Conservation (phyloP, 1,140 invertebrate genomes). For the Tetramorium simillimum region DNA sequence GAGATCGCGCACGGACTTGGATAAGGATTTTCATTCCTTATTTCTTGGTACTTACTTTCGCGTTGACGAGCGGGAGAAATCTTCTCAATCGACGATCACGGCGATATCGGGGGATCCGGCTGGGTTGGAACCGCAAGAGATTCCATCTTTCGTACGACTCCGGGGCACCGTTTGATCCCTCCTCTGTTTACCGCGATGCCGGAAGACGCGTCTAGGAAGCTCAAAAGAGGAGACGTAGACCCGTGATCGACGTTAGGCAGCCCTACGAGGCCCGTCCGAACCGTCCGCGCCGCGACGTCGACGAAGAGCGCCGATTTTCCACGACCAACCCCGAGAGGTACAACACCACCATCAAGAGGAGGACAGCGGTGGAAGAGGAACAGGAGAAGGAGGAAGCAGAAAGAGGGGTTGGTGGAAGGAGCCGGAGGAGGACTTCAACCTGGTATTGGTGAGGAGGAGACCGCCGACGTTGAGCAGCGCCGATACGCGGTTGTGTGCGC, state of each 20-base stretch:
- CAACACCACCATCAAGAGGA: slow-evolving; percentile 76
- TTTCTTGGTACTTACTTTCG: slow-evolving; percentile 45
- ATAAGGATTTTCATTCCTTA: neutral
- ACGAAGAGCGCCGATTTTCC: slow-evolving; percentile 79
- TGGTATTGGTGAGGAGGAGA: slow-evolving; percentile 78
- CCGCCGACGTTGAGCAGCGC: slow-evolving; percentile 68
- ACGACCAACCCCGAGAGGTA: slow-evolving; percentile 81
- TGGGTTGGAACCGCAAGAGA: slow-evolving; percentile 44
- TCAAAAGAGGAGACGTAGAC: slow-evolving; percentile 67
- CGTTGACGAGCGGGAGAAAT: slow-evolving; percentile 17
- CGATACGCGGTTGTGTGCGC: slow-evolving; percentile 66
- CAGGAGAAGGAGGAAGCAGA: slow-evolving; percentile 63
- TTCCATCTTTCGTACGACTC: slow-evolving; percentile 26
- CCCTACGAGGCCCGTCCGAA: slow-evolving; percentile 73
- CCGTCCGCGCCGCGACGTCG: slow-evolving; percentile 75
- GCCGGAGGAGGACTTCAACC: slow-evolving; percentile 77
- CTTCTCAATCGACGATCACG: slow-evolving; percentile 6
- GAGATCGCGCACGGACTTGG: neutral
- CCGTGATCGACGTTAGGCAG: slow-evolving; percentile 72
- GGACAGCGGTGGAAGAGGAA: slow-evolving; percentile 72
- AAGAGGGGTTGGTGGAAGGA: slow-evolving; percentile 76
- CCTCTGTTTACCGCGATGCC: slow-evolving; percentile 45
- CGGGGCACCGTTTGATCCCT: slow-evolving; percentile 29
- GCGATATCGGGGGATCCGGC: neutral
- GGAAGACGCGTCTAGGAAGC: slow-evolving; percentile 64